These are phyloP conservation scores for Lasioglossum morio DNA, from an alignment of 2,888 invertebrate species.

Conservation along the genomic window DNA sequence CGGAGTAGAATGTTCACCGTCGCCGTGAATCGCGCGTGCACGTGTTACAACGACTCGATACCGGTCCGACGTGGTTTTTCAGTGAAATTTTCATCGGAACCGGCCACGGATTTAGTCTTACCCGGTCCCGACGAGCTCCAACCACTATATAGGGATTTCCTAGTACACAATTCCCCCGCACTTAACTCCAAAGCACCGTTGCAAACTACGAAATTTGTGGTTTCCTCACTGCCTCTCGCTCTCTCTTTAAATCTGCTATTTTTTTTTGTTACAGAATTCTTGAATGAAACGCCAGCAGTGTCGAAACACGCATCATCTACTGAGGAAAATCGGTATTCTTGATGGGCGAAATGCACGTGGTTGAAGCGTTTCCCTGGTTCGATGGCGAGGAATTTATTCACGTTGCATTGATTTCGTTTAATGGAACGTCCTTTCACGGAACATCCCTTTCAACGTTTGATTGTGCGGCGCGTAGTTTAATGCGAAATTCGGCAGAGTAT, in stretches of 20 bases:
- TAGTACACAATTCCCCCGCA: not conserved
- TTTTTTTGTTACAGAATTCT: not conserved
- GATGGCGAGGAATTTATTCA: not conserved
- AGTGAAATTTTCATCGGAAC: slow-evolving; percentile 5
- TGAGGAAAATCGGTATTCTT: not conserved
- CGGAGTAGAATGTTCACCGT: slow-evolving; percentile 26
- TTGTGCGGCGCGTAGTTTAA: not conserved
- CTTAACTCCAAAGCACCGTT: not conserved
- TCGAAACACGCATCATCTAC: not conserved
- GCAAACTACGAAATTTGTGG: not conserved
- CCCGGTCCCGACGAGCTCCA: not conserved
- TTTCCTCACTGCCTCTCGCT: not conserved
- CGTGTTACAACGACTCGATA: slow-evolving; percentile 22
- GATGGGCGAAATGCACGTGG: not conserved
- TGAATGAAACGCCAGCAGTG: not conserved
- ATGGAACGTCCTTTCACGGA: not conserved
- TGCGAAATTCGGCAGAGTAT: not conserved
- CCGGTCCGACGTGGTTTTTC: not conserved
- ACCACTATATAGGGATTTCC: not conserved
- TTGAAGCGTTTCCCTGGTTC: not conserved
- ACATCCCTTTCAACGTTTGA: not conserved
- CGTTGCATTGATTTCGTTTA: not conserved
- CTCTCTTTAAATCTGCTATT: not conserved
- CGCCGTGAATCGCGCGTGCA: slow-evolving; percentile 25
- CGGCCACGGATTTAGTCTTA: slow-evolving; percentile 4